phyloP scores from a whole-genome alignment of 2,888 invertebrate species.

The Acronicta alni region DNA sequence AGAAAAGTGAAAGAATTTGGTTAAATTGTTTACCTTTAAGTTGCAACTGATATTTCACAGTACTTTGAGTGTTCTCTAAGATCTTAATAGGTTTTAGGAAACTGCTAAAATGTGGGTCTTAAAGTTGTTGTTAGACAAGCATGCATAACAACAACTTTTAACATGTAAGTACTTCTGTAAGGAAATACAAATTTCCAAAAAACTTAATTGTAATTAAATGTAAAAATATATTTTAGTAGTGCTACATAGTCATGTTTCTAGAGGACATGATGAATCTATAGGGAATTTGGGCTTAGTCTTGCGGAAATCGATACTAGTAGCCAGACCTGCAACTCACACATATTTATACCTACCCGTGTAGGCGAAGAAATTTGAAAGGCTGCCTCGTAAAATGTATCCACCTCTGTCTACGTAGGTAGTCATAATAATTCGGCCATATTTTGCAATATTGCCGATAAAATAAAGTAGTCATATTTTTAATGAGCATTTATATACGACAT shows the following conservation, averaged over 20 bases:
- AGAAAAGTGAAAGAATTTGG: no score
- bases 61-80: no score
- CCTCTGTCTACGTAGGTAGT: constrained; percentile 51
- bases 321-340: constrained; percentile 63
- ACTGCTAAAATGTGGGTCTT: no score
- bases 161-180: no score
- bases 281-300: constrained; percentile 59
- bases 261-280: constrained; percentile 39
- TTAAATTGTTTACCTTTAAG: no score
- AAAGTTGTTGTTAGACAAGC: no score
- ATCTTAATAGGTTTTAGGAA: no score
- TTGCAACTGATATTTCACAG: no score
- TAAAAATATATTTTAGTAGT: constrained; percentile 1
- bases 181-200: no score
- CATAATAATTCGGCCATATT: constrained; percentile 49
- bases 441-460: constrained; percentile 54
- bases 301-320: constrained; percentile 69
- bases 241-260: constrained; percentile 10
- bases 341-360: constrained; percentile 58
- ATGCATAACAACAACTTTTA: no score
- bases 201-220: no score
- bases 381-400: constrained; percentile 57
- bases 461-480: constrained; percentile 49
- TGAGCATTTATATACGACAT: constrained; percentile 38
- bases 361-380: constrained; percentile 62